These are phyloP conservation scores for Lobophora halterata DNA, from an alignment of 2,888 invertebrate species.

Conservation along the genomic window DNA sequence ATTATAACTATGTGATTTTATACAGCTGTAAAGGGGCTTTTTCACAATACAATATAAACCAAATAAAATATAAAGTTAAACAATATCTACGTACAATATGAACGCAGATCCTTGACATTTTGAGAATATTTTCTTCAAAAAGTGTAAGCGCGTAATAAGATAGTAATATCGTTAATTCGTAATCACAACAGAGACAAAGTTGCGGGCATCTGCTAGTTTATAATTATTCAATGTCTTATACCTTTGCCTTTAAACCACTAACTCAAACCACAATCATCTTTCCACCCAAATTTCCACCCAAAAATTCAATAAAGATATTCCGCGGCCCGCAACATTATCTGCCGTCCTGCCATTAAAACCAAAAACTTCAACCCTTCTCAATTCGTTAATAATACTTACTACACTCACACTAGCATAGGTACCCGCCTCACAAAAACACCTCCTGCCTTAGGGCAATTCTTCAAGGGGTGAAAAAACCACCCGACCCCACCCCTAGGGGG, in stretches of 20 bases:
- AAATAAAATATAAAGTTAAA: too few species aligned
- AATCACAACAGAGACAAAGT: too few species aligned
- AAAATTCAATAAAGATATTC: slow-evolving; percentile 27
- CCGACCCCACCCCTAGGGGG: slow-evolving; percentile 43
- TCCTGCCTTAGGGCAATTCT: slow-evolving; percentile 77
- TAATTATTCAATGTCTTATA: too few species aligned
- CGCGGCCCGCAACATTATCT: slow-evolving; percentile 19
- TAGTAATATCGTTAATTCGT: too few species aligned
- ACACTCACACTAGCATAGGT: slow-evolving; percentile 51
- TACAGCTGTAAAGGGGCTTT: too few species aligned
- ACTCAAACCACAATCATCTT: slow-evolving; percentile 8
- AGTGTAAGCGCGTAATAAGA: too few species aligned
- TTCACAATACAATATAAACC: too few species aligned
- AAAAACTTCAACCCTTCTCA: slow-evolving; percentile 75
- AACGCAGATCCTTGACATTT: too few species aligned
- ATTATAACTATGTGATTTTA: too few species aligned
- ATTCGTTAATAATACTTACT: slow-evolving; percentile 70
- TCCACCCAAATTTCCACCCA: slow-evolving; percentile 14
- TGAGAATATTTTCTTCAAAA: too few species aligned
- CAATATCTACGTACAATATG: too few species aligned
- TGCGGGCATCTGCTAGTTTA: too few species aligned
- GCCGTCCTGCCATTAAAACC: slow-evolving; percentile 37
- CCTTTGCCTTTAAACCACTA: not conserved
- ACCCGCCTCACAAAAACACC: slow-evolving; percentile 57
- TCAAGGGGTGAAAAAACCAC: slow-evolving; percentile 79